Conservation (phyloP, 2,113 vertebrate species). For the Atractosteus spatula region DNA sequence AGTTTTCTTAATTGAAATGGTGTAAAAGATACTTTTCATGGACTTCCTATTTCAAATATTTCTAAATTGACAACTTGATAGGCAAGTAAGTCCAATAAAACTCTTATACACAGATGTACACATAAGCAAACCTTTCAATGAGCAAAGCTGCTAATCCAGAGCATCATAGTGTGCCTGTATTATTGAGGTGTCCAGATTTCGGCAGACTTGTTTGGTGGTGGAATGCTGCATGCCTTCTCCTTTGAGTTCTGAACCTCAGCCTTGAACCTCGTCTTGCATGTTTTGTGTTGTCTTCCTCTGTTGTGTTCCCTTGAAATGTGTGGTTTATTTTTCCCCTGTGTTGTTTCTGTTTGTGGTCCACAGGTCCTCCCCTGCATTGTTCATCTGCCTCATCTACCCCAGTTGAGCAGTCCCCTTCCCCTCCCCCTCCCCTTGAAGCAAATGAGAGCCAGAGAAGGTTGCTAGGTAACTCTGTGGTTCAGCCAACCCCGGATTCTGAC, state of each 20-base stretch:
- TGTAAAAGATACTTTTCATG: too few species aligned
- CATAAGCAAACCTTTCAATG: too few species aligned
- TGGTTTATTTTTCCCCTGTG: conserved; percentile 70
- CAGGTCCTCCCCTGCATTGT: conserved; percentile 91
- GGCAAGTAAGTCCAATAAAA: too few species aligned
- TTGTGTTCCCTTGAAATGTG: conserved; percentile 59
- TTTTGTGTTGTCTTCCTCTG: conserved; percentile 26
- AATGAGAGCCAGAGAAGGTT: conserved; percentile 93
- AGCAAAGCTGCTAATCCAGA: too few species aligned
- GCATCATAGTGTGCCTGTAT: too few species aligned
- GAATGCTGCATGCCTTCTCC: not conserved
- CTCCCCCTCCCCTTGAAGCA: conserved; percentile 83
- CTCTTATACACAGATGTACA: too few species aligned
- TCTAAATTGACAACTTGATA: too few species aligned
- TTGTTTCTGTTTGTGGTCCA: conserved; percentile 81
- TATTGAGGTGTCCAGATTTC: too few species aligned
- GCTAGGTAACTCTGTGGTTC: conserved; percentile 92
- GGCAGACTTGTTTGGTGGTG: not conserved
- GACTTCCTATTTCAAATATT: too few species aligned
- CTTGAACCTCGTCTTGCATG: conserved; percentile 8
- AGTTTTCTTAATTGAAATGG: too few species aligned
- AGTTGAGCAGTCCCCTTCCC: conserved; percentile 85
- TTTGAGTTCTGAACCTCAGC: conserved; percentile 21
- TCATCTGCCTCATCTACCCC: conserved; percentile 92
- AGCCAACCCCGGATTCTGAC: conserved; percentile 90